Percentiles rank a stretch among this genome's conserved stretches.
Evolutionary conservation across 1,140 invertebrate genomes (phyloP).

Genomic region (Limonius californicus): DNA sequence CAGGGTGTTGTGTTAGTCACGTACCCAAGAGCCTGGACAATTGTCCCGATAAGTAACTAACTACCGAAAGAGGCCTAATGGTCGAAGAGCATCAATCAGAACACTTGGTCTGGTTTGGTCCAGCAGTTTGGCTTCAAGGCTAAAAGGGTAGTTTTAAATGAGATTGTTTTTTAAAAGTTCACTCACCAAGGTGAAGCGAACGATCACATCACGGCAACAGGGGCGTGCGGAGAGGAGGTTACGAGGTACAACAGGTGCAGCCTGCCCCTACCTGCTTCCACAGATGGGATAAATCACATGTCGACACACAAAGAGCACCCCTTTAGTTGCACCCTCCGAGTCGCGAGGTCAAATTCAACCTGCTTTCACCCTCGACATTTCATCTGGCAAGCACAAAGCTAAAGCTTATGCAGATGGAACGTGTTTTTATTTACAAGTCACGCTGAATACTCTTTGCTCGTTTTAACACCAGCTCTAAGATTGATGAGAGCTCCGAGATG

Average conservation of each 20-base stretch:
- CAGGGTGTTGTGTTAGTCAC: too few relatives aligned
- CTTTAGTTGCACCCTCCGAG: constrained; percentile 16
- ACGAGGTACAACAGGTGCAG: constrained; percentile 22
- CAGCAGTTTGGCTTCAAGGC: constrained; percentile 6
- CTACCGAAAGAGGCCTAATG: too few relatives aligned
- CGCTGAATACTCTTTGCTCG: too few relatives aligned
- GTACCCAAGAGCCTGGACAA: too few relatives aligned
- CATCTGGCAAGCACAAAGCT: too few relatives aligned
- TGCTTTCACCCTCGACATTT: neutral
- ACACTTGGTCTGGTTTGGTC: too few relatives aligned
- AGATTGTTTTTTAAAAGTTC: constrained; percentile 14
- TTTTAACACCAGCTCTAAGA: too few relatives aligned
- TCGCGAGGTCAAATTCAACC: constrained; percentile 20
- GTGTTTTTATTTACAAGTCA: too few relatives aligned
- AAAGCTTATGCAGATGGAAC: too few relatives aligned
- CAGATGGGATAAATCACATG: constrained; percentile 25
- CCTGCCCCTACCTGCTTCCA: constrained; percentile 19
- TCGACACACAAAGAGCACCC: constrained; percentile 22
- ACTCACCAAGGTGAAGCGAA: constrained; percentile 2
- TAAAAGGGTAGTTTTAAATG: neutral
- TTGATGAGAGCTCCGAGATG: too few relatives aligned
- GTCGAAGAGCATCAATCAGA: too few relatives aligned
- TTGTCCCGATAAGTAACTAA: too few relatives aligned
- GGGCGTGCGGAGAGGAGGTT: neutral
- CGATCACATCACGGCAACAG: neutral